phyloP scores from a whole-genome alignment of 2,888 invertebrate genomes.

The Limenitis camilla region DNA sequence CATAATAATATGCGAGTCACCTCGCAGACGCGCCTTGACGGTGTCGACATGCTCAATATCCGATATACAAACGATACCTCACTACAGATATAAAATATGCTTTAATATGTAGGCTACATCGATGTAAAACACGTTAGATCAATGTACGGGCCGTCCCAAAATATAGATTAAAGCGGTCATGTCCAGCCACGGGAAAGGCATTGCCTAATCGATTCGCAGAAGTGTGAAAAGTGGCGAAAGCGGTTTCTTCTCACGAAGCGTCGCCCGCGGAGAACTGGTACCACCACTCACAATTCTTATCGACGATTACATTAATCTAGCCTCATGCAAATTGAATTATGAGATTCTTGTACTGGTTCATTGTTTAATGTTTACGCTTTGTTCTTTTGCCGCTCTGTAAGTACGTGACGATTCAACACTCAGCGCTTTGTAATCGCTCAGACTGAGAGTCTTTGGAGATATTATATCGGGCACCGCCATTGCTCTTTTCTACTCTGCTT shows the following conservation, averaged over 20 bases:
- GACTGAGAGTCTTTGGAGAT: constrained; percentile 28
- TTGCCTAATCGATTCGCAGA: constrained; percentile 63
- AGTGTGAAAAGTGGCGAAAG: constrained; percentile 72
- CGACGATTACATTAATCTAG: constrained; percentile 65
- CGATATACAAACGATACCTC: constrained; percentile 28
- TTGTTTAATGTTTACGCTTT: constrained; percentile 65
- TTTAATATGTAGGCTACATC: constrained; percentile 2
- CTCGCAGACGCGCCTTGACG: constrained; percentile 29
- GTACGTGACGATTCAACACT: constrained; percentile 68
- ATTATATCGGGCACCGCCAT: constrained; percentile 41
- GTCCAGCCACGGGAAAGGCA: constrained; percentile 27
- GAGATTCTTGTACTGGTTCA: constrained; percentile 68
- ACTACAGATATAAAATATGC: constrained; percentile 11
- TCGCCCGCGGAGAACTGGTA: constrained; percentile 52
- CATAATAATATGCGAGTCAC: constrained; percentile 72
- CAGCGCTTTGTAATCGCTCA: constrained; percentile 58
- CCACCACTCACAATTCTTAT: constrained; percentile 40
- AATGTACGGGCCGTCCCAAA: constrained; percentile 2
- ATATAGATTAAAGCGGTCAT: constrained; percentile 8
- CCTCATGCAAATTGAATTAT: constrained; percentile 74
- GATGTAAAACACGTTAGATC: constrained; percentile 1
- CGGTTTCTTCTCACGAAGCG: constrained; percentile 49
- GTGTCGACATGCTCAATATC: constrained; percentile 45
- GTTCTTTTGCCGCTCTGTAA: constrained; percentile 55
- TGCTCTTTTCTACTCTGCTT: constrained; percentile 60